These are phyloP conservation scores for Vidua chalybeata DNA, from an alignment of 2,113 vertebrate genomes.

Conservation along the genomic window DNA sequence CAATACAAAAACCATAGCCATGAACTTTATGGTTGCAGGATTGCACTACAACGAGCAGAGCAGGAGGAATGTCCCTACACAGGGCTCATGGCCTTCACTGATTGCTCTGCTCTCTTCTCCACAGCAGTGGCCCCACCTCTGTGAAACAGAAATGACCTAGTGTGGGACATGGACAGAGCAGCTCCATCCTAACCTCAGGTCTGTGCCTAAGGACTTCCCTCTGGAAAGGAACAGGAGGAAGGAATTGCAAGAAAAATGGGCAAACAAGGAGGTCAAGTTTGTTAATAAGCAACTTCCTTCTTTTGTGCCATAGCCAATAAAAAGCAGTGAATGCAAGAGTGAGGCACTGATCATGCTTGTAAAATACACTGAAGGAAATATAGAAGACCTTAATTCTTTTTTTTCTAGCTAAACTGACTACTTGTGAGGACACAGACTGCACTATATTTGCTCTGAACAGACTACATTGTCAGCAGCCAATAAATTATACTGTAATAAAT, in stretches of 20 bases:
- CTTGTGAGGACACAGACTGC: not conserved
- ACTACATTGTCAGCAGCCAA: constrained; percentile 3
- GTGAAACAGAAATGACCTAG: not conserved
- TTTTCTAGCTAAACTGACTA: not conserved
- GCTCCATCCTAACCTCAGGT: not conserved
- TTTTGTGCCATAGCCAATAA: not conserved
- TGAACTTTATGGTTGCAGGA: not conserved
- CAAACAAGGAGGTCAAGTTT: not conserved
- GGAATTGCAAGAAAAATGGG: not conserved
- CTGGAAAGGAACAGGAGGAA: not conserved
- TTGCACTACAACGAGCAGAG: not conserved
- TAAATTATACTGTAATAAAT: constrained; percentile 31
- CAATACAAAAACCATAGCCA: not conserved
- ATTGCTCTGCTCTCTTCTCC: not conserved
- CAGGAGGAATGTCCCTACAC: not conserved
- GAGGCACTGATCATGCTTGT: not conserved
- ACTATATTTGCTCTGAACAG: constrained; percentile 15
- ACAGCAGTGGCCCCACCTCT: not conserved
- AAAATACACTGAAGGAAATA: not conserved
- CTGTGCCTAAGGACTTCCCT: not conserved
- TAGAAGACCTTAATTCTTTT: not conserved
- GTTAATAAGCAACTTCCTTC: not conserved
- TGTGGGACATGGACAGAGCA: not conserved
- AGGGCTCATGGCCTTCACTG: not conserved
- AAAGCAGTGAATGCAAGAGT: not conserved